phyloP scores from a whole-genome alignment of 2,113 vertebrate species.

The Carlito syrichta region DNA sequence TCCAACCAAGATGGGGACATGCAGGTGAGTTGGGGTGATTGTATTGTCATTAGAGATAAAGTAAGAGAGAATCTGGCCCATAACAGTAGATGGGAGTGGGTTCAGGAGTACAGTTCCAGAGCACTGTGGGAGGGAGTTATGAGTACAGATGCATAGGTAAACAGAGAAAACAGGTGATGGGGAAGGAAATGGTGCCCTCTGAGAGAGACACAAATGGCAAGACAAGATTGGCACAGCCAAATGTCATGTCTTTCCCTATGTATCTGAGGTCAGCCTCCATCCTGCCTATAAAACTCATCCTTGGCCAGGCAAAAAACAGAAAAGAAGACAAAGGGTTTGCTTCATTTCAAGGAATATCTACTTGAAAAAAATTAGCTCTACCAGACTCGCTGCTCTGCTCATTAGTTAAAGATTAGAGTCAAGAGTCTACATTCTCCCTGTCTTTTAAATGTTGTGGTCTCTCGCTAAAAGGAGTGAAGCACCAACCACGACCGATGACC shows the following conservation, averaged over 20 bases:
- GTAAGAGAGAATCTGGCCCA: not conserved
- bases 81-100: not conserved
- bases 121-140: not conserved
- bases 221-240: not conserved
- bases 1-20: not conserved
- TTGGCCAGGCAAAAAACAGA: not conserved
- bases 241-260: not conserved
- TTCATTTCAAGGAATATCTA: not conserved
- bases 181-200: not conserved
- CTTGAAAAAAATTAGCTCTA: not conserved
- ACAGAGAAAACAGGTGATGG: not conserved
- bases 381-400: not conserved
- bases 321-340: not conserved
- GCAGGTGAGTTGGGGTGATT: accelerated
- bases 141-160: not conserved
- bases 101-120: not conserved
- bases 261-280: not conserved
- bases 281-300: not conserved
- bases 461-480: not conserved
- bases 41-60: not conserved
- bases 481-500: not conserved
- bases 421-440: not conserved
- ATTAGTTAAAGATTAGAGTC: not conserved
- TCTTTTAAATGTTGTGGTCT: not conserved
- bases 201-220: not conserved